Evolutionary conservation across 1,140 invertebrate genomes (phyloP).

Genomic region (Heliothis subflexa): DNA sequence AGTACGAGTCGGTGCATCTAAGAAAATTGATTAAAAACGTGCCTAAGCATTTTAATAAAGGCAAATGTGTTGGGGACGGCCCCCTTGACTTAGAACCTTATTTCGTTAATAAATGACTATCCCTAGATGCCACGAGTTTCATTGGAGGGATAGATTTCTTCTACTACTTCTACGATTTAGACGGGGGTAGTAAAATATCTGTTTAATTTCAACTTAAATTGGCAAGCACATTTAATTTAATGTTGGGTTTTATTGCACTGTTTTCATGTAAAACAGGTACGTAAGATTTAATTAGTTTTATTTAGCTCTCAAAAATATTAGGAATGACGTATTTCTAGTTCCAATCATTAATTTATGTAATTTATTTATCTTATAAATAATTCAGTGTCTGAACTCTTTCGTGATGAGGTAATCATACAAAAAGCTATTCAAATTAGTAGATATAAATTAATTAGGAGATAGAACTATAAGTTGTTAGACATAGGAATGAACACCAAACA

Average conservation of each 20-base stretch:
- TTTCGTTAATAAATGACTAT: conserved; percentile 20
- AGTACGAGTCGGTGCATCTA: conserved; percentile 4
- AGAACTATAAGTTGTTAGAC: too few relatives aligned
- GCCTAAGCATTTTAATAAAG: conserved; percentile 51
- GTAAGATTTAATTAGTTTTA: conserved; percentile 33
- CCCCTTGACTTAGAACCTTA: conserved; percentile 9
- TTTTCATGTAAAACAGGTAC: conserved; percentile 22
- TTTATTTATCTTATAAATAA: too few relatives aligned
- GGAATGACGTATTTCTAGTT: background rate
- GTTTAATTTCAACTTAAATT: conserved; percentile 32
- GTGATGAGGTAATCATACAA: too few relatives aligned
- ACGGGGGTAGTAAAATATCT: background rate
- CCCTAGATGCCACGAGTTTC: background rate
- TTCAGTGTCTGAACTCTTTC: too few relatives aligned
- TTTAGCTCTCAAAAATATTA: conserved; percentile 14
- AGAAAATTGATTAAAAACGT: conserved; percentile 55
- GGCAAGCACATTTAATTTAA: conserved; percentile 4
- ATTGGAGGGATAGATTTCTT: background rate
- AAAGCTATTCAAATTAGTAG: too few relatives aligned
- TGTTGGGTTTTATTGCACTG: conserved; percentile 26
- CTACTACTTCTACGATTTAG: background rate
- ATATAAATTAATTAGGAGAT: too few relatives aligned
- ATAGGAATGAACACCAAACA: too few relatives aligned
- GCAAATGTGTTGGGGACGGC: conserved; percentile 35
- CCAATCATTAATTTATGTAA: too few relatives aligned